Percentiles rank a stretch among this genome's conserved stretches.
Conservation (phyloP, 1,140 invertebrate genomes). For the Drosophila mauritiana region DNA sequence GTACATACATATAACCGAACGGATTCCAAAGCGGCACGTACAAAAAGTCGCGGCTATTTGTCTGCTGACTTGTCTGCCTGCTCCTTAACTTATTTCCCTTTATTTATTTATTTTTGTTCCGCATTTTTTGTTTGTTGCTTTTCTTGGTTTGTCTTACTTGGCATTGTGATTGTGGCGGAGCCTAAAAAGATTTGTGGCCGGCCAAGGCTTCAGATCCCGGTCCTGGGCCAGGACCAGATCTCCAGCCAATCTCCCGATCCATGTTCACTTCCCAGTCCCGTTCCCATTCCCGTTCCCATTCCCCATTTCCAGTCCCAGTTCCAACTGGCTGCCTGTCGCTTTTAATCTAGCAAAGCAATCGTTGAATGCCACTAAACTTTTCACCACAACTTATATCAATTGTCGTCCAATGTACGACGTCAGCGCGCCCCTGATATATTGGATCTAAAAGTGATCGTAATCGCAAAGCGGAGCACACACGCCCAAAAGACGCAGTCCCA, state of each 20-base stretch:
- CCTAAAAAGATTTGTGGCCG: constrained; percentile 73
- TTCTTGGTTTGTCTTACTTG: constrained; percentile 35
- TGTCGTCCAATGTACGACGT: constrained; percentile 84
- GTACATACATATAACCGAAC: constrained; percentile 23
- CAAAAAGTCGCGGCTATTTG: constrained; percentile 75
- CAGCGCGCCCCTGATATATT: constrained; percentile 84
- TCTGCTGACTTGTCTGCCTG: constrained; percentile 64
- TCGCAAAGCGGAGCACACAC: constrained; percentile 74
- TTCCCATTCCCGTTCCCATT: background rate
- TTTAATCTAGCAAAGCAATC: constrained; percentile 84
- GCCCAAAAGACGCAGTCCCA: constrained; percentile 39
- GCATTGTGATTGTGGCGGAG: constrained; percentile 65
- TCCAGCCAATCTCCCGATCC: constrained; percentile 6
- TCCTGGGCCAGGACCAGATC: constrained; percentile 8
- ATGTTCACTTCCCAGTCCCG: constrained; percentile 17
- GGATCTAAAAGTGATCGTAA: constrained; percentile 84
- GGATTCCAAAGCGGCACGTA: constrained; percentile 66
- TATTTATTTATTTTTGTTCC: constrained; percentile 44
- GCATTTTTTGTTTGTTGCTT: constrained; percentile 33
- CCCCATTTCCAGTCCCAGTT: background rate
- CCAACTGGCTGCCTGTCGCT: constrained; percentile 62
- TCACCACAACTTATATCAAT: constrained; percentile 84
- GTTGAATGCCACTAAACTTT: constrained; percentile 84
- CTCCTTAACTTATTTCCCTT: constrained; percentile 50
- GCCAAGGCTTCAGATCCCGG: constrained; percentile 44